Percentiles rank a stretch among this genome's conserved stretches.
Conservation (phyloP, 2,888 invertebrate genomes). For the Hirtodrosophila trivittata region DNA sequence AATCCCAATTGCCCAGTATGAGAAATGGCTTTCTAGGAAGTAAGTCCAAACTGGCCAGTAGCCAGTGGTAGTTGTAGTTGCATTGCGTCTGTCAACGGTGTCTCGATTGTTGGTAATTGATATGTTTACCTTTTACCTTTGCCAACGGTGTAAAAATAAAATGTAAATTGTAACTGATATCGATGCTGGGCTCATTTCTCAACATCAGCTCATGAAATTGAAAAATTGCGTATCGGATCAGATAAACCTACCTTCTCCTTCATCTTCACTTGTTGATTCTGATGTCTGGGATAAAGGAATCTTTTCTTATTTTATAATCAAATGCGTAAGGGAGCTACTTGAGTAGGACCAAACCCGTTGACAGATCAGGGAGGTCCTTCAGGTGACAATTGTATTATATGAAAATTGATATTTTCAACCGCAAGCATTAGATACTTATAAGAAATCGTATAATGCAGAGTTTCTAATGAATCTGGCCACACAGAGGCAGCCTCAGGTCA, state of each 20-base stretch:
- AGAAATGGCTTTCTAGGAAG: constrained; percentile 76
- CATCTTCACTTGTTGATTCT: constrained; percentile 14
- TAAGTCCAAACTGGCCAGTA: constrained; percentile 25
- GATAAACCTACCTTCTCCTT: constrained; percentile 53
- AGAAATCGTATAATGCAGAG: constrained; percentile 4
- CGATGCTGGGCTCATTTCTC: constrained; percentile 62
- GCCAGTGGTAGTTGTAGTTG: constrained; percentile 19
- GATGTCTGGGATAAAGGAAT: constrained; percentile 24
- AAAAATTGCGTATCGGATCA: constrained; percentile 68
- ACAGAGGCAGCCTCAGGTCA: constrained; percentile 27
- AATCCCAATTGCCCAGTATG: constrained; percentile 66
- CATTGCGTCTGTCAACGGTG: constrained; percentile 65
- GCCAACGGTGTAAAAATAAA: constrained; percentile 54
- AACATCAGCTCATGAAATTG: constrained; percentile 73
- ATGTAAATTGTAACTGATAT: constrained; percentile 75
- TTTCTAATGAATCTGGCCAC: constrained; percentile 59
- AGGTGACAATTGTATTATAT: constrained; percentile 73
- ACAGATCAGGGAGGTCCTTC: constrained; percentile 57
- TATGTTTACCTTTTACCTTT: constrained; percentile 66
- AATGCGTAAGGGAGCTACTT: constrained; percentile 19
- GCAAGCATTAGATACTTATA: constrained; percentile 35
- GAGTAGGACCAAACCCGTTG: no score
- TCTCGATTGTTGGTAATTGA: constrained; percentile 73
- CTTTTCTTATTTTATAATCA: constrained; percentile 8
- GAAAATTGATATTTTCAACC: constrained; percentile 71